phyloP scores from a whole-genome alignment of 2,888 invertebrate genomes.

The Drosophila neotestacea region DNA sequence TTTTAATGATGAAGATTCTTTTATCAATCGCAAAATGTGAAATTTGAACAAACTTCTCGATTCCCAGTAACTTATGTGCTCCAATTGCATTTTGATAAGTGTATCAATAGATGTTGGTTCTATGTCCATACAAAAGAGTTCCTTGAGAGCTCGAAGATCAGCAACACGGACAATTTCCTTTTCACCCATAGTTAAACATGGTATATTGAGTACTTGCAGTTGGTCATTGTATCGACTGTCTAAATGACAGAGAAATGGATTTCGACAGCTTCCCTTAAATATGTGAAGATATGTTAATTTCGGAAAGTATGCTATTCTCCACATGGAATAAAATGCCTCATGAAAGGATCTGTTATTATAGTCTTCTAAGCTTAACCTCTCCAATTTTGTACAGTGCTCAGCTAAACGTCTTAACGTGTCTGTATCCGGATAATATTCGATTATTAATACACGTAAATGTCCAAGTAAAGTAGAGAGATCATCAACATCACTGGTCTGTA shows the following conservation, averaged over 20 bases:
- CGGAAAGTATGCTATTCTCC: constrained; percentile 6
- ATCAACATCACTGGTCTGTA: not conserved
- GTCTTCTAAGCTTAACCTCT: not conserved
- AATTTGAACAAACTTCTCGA: not conserved
- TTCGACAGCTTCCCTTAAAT: not conserved
- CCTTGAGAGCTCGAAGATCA: not conserved
- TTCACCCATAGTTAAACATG: not conserved
- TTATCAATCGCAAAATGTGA: not conserved
- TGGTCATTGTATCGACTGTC: constrained; percentile 5
- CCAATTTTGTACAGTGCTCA: not conserved
- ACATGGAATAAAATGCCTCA: not conserved
- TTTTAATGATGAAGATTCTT: constrained; percentile 1
- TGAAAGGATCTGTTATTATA: not conserved
- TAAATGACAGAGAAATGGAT: not conserved
- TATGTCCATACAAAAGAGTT: not conserved
- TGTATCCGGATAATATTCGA: constrained; percentile 3
- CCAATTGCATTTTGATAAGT: constrained; percentile 1
- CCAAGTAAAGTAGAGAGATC: not conserved
- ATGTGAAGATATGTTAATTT: not conserved
- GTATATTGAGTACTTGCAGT: not conserved
- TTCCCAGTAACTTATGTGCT: not conserved
- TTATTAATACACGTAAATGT: not conserved
- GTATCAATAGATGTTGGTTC: not conserved
- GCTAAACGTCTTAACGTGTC: not conserved
- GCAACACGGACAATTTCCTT: not conserved